phyloP scores from a whole-genome alignment of 2,888 invertebrate genomes.

The Amiota communis region DNA sequence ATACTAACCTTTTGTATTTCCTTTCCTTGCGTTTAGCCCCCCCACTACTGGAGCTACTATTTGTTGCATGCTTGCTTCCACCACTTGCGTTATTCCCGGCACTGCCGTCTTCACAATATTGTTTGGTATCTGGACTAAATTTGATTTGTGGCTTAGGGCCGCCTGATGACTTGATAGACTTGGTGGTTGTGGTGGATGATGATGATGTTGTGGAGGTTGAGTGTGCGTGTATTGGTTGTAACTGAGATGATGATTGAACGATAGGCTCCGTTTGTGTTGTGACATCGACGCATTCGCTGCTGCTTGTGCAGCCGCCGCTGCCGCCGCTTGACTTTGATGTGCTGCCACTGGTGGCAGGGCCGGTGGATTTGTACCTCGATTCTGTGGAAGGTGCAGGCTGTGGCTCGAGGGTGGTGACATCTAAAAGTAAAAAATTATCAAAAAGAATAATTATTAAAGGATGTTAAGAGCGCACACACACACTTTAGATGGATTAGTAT shows the following conservation, averaged over 20 bases:
- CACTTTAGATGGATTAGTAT: conserved; percentile 40
- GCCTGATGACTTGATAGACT: conserved; percentile 78
- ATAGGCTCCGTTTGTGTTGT: conserved; percentile 81
- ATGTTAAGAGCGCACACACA: background rate
- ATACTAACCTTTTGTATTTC: conserved; percentile 76
- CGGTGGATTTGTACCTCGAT: conserved; percentile 61
- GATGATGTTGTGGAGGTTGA: conserved; percentile 75
- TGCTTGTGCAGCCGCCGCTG: conserved; percentile 45
- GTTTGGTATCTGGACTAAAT: conserved; percentile 74
- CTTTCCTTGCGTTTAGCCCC: conserved; percentile 76
- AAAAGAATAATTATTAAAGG: conserved; percentile 21
- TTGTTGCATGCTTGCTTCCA: conserved; percentile 75
- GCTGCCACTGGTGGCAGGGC: conserved; percentile 40
- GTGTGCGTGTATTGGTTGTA: conserved; percentile 77
- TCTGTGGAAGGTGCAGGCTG: conserved; percentile 60
- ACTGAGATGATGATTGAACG: conserved; percentile 82
- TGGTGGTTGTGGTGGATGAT: conserved; percentile 75
- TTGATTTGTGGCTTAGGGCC: conserved; percentile 72
- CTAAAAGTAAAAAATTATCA: conserved; percentile 66
- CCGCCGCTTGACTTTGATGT: conserved; percentile 39
- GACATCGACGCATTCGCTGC: conserved; percentile 71
- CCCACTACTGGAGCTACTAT: conserved; percentile 70
- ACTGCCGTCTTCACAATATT: conserved; percentile 72
- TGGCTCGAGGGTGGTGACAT: conserved; percentile 77
- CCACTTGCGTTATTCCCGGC: conserved; percentile 54